A percentile compares a stretch with the other conserved stretches of the same genome.
phyloP scores from a whole-genome alignment of 2,113 vertebrate genomes.

The Apteryx mantelli region DNA sequence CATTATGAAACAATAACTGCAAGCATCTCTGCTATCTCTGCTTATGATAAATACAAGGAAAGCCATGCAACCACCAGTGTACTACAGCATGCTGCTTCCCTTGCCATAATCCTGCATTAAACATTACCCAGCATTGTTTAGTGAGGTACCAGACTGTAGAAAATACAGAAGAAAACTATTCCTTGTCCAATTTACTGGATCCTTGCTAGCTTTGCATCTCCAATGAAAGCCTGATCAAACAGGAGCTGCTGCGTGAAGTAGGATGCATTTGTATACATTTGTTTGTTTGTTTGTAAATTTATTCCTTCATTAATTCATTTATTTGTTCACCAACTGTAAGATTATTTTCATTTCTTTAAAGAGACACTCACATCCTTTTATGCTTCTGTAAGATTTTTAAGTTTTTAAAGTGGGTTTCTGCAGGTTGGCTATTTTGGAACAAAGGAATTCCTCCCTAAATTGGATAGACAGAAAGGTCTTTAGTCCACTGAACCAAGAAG shows the following conservation, averaged over 20 bases:
- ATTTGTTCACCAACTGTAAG: background rate
- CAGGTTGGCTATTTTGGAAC: background rate
- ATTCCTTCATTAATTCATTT: conserved; percentile 39
- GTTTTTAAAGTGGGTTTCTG: background rate
- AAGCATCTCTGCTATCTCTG: background rate
- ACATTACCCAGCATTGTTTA: background rate
- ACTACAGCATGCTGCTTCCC: background rate
- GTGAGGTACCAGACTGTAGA: background rate
- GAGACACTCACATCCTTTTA: background rate
- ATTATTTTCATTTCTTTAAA: conserved; percentile 1
- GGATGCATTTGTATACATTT: conserved; percentile 35
- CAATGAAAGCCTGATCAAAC: conserved; percentile 42
- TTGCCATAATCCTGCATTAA: background rate
- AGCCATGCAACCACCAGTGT: background rate
- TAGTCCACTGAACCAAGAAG: background rate
- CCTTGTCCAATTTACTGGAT: background rate
- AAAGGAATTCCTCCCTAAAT: background rate
- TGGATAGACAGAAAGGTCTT: background rate
- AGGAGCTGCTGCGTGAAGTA: conserved; percentile 31
- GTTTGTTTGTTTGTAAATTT: background rate
- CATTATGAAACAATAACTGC: background rate
- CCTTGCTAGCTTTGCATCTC: background rate
- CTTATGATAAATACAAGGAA: background rate
- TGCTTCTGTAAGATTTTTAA: background rate
- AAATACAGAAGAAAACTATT: background rate